A percentile compares a stretch with the other conserved stretches of the same genome.
phyloP scores from a whole-genome alignment of 2,888 invertebrate species.

The Drosophila limbata region DNA sequence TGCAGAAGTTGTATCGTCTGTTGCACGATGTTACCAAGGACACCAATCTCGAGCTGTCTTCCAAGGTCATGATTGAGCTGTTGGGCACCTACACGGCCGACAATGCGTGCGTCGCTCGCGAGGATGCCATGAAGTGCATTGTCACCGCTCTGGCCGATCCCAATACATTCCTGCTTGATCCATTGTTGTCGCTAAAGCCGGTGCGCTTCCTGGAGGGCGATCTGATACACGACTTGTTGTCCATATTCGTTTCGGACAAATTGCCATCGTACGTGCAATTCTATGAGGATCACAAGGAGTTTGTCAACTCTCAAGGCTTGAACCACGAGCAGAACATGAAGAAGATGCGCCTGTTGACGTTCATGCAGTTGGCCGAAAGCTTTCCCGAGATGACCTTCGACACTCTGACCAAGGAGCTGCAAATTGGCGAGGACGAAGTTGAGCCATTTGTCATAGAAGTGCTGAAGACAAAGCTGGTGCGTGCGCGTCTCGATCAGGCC shows the following conservation, averaged over 20 bases:
- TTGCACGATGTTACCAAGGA: constrained; percentile 95
- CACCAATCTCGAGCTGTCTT: constrained; percentile 94
- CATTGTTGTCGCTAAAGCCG: constrained; percentile 96
- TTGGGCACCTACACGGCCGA: constrained; percentile 98
- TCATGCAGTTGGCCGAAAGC: constrained; percentile 98
- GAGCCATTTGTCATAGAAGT: constrained; percentile 99
- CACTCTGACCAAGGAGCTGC: constrained; percentile 94
- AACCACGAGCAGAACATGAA: constrained; percentile 97
- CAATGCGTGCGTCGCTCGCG: constrained; percentile 97
- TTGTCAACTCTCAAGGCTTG: constrained; percentile 92
- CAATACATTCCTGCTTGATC: constrained; percentile 97
- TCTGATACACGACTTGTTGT: constrained; percentile 96
- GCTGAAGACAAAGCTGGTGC: constrained; percentile 95
- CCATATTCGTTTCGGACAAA: constrained; percentile 97
- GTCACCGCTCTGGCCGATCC: constrained; percentile 98
- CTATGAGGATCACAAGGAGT: constrained; percentile 96
- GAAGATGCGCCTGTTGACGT: constrained; percentile 98
- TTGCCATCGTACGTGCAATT: constrained; percentile 96
- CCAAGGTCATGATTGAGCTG: constrained; percentile 98
- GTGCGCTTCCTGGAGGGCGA: constrained; percentile 98
- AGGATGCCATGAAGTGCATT: constrained; percentile 98
- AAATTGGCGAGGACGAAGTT: constrained; percentile 94
- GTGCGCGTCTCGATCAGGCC: constrained; percentile 97
- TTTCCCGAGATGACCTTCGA: constrained; percentile 97
- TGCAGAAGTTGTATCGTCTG: constrained; percentile 95